Evolutionary conservation across 2,113 vertebrate genomes (phyloP), one percentile per base, ranked within the genome.

Genomic region (Pelusios castaneus): DNA sequence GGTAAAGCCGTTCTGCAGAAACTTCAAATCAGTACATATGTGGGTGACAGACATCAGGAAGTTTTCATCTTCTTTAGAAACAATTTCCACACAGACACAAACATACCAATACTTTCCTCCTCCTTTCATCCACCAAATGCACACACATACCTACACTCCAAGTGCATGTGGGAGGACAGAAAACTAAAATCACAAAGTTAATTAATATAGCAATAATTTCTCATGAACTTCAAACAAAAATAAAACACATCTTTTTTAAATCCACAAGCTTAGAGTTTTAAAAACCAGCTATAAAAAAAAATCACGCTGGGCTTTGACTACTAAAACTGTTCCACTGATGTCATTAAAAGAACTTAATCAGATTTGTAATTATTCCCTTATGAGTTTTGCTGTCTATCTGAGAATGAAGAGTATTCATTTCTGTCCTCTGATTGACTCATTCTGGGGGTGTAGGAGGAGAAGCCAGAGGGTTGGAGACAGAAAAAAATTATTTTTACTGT

Each of bases 341-440:
- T 96, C 95, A 97, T 97, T 98, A 96, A 93, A 96, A 95, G 83
- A 96, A 85, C 92, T 82, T 86, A 97, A 97, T 97, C 93, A 96
- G 91, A 94, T 91, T 96, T 83, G 73, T 95, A 97, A 97, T 97
- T 97, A 96, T 87, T 97, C 97, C 96, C 93, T 95, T 84, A 82
- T 92, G 96, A 92, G 31, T 88, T 94, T 87, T 93, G 70, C 85
- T 77, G 47, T 94, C 92, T 93, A 4, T 93, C 76, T 93, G 80
- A 94, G 91, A 95, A 90, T 81, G 31, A 94, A 89, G 60, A 81
- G n/a, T 81, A 88, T 90, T 96, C 79, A 89, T 91, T 97, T 97
- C 91, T 97, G 82, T 90, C 92, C 89, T 95, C 85, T 95, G 84
- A 96, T 12, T 89, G 82, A 95, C 93, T 91, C 93, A 89, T 85